Conservation (phyloP, 2,113 vertebrate genomes). For the Ceyx melanurus region DNA sequence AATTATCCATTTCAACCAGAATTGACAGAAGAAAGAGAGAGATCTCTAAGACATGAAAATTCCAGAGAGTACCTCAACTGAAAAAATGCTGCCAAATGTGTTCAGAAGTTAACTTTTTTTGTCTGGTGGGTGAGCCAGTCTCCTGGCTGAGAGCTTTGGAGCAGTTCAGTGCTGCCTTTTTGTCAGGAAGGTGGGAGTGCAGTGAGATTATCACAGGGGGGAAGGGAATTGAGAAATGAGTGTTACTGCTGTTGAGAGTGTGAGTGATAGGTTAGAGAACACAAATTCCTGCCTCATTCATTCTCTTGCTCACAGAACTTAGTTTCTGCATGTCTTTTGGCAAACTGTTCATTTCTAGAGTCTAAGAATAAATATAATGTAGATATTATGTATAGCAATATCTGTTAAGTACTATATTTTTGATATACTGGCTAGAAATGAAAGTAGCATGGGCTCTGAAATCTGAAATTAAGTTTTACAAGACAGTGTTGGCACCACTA, state of each 20-base stretch:
- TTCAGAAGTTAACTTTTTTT: background rate
- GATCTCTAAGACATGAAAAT: background rate
- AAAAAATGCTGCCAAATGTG: background rate
- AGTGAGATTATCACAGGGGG: background rate
- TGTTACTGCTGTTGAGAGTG: background rate
- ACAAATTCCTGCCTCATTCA: background rate
- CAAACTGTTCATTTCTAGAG: background rate
- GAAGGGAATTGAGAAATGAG: background rate
- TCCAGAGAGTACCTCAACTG: background rate
- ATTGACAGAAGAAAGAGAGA: background rate
- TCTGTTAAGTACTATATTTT: constrained; percentile 17
- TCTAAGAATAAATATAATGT: background rate
- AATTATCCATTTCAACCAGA: background rate
- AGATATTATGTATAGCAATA: background rate
- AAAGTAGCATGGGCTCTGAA: constrained; percentile 55
- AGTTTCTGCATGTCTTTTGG: background rate
- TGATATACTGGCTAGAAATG: constrained; percentile 39
- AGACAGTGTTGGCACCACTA: constrained; percentile 51
- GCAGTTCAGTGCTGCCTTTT: background rate
- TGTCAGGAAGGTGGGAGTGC: background rate
- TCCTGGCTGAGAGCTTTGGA: background rate
- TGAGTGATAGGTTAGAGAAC: background rate
- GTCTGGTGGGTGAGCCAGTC: background rate
- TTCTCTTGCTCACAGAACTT: background rate
- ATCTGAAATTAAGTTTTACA: constrained; percentile 62